Evolutionary conservation across 2,888 invertebrate species (phyloP), one percentile per base, ranked within the genome.

Genomic region (Latheticus oryzae): DNA sequence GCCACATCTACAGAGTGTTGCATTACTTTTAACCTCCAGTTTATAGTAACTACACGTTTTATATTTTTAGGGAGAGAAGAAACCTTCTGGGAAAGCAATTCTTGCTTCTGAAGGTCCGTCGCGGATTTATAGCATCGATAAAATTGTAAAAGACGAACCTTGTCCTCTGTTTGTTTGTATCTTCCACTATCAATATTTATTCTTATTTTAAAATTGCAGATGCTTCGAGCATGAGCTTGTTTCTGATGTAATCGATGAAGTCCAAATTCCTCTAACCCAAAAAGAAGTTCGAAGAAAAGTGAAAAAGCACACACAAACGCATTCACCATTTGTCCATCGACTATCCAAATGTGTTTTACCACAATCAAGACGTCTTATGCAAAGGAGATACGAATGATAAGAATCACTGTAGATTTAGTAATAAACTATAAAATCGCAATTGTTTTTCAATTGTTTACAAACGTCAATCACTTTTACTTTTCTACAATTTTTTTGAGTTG

Each of bases 211-310:
- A 28, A 2, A 5, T 60, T 66, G 50, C 57, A 82, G 82, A 61
- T 83, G 83, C 66, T 76, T 83, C 8, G 83, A 83, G 63, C 80
- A 82, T 59, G 82, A 82, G 61, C 73, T 79, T 60, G 78, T 83
- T 52, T 79, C 80, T 61, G 76, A 81, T 53, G 80, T 81, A 8
- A 76, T 79, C 16, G 82, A 82, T 55, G 73, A 73, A 17, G 54
- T 79, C 17, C 80, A 82, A 38, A 65, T 66, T 5, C 80, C 81
- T 1, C 64, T 77, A 40, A 75, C 73, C 2, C 74, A 74, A 47
- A 65, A 68, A 5, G 76, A 79, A 59, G 78, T 77, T 8, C 69
- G 69, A 48, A 61, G 68, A n/a, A 78, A 76, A 62, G 77, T 79
- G 9, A 72, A 78, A 15, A 63, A 82, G 55, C 82, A 82, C 61